Evolutionary conservation across 2,888 invertebrate species (phyloP).

Genomic region (Dolichopus griseipennis): DNA sequence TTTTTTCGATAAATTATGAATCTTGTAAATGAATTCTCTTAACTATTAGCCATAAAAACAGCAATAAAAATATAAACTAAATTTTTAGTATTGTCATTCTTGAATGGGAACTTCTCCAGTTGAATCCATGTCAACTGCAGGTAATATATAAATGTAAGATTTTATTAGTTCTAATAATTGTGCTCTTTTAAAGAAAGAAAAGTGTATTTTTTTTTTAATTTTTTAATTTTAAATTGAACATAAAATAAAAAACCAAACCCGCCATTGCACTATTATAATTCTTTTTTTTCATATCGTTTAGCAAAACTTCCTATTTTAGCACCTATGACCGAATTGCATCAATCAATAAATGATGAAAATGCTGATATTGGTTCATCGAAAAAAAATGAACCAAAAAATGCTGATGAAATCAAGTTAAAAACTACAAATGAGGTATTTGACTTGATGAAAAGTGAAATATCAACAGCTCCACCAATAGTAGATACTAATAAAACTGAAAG

Average conservation of each 20-base stretch:
- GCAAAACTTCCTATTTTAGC: background rate
- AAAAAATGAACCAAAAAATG: background rate
- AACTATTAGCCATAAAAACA: background rate
- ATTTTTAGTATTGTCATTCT: background rate
- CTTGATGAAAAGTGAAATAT: background rate
- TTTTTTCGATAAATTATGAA: too few species aligned
- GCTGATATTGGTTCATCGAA: background rate
- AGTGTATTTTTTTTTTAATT: too few species aligned
- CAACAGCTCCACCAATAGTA: background rate
- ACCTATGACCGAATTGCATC: background rate
- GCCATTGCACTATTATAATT: too few species aligned
- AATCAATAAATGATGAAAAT: background rate
- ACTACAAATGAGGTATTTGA: background rate
- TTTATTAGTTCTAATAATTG: too few species aligned
- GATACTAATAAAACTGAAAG: background rate
- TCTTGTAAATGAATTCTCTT: background rate
- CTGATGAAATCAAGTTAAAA: background rate
- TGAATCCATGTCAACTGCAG: background rate
- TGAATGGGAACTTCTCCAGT: background rate
- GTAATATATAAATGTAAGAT: background rate
- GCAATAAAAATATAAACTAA: background rate
- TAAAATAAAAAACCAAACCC: too few species aligned
- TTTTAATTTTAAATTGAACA: too few species aligned
- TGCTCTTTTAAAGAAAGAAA: too few species aligned
- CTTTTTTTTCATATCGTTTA: too few species aligned